A percentile compares a stretch with the other conserved stretches of the same genome.
Evolutionary conservation across 2,888 invertebrate species (phyloP).

Genomic region (Stenoptilia bipunctidactyla): DNA sequence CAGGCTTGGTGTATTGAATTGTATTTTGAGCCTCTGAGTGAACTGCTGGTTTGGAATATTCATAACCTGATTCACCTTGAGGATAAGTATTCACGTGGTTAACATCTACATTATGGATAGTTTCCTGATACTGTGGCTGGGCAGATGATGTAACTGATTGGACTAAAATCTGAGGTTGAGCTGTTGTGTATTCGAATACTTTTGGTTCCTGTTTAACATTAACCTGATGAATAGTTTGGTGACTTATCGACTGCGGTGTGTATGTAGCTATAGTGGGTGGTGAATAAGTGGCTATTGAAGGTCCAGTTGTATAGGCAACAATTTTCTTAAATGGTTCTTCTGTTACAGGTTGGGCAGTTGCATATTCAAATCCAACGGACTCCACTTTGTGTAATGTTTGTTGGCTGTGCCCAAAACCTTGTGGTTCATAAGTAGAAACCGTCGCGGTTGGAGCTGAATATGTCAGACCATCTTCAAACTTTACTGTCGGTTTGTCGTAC

Average conservation of each 20-base stretch:
- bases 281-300: conserved; percentile 28
- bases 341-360: conserved; percentile 37
- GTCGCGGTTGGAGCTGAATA: conserved; percentile 43
- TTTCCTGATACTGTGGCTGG: conserved; percentile 25
- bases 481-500: conserved; percentile 38
- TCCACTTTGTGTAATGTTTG: conserved; percentile 42
- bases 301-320: conserved; percentile 54
- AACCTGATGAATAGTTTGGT: conserved; percentile 30
- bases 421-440: conserved; percentile 44
- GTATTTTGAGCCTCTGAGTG: neutral
- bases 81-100: conserved; percentile 25
- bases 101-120: conserved; percentile 35
- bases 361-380: conserved; percentile 38
- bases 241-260: conserved; percentile 39
- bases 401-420: conserved; percentile 40
- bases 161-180: neutral
- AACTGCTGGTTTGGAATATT: conserved; percentile 17
- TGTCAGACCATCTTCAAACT: conserved; percentile 47
- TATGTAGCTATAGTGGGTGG: conserved; percentile 35
- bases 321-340: conserved; percentile 53
- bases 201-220: neutral
- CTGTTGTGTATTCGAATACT: conserved; percentile 7
- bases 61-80: conserved; percentile 22
- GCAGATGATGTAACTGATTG: neutral
- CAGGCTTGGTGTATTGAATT: neutral